Conservation (phyloP, 2,797 vertebrate species). For the Malacoctenus gilli region DNA sequence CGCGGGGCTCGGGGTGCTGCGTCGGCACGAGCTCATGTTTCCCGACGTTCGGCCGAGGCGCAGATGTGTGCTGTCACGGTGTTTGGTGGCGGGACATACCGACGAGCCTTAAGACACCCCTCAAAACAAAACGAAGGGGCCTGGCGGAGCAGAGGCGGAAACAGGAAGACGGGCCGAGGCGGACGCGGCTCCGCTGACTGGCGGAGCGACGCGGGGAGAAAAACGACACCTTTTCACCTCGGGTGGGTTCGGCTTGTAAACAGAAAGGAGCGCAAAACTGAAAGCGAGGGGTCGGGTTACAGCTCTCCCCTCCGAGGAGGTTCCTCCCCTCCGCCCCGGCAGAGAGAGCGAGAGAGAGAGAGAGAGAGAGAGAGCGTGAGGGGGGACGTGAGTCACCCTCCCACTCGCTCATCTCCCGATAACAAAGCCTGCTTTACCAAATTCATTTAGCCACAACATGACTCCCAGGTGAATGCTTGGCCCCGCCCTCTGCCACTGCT, state of each 20-base stretch:
- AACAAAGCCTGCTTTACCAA: not conserved
- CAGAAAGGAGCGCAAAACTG: slow-evolving; percentile 69
- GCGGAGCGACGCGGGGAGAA: slow-evolving; percentile 30
- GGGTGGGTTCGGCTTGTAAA: slow-evolving; percentile 62
- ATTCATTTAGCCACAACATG: not conserved
- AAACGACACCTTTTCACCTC: slow-evolving; percentile 68
- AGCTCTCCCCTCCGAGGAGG: slow-evolving; percentile 37
- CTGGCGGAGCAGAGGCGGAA: slow-evolving; percentile 60
- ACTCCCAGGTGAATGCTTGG: no score
- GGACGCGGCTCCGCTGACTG: slow-evolving; percentile 66
- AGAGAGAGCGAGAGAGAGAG: no score
- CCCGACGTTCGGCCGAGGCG: slow-evolving; percentile 34
- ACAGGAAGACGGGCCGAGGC: slow-evolving; percentile 72
- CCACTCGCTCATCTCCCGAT: no score
- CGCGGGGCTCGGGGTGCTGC: slow-evolving; percentile 37
- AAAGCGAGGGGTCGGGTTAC: slow-evolving; percentile 81
- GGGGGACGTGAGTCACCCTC: no score
- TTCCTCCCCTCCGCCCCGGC: slow-evolving; percentile 9
- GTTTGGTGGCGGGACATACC: slow-evolving; percentile 25
- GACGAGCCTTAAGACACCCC: slow-evolving; percentile 45
- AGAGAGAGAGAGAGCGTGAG: no score
- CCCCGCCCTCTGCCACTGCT: no score
- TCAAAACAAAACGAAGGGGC: slow-evolving; percentile 70
- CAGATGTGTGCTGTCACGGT: slow-evolving; percentile 26
- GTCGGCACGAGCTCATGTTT: slow-evolving; percentile 57